Evolutionary conservation across 2,888 invertebrate genomes (phyloP), one percentile per base, ranked within the genome.

Genomic region (Parnassius apollo): DNA sequence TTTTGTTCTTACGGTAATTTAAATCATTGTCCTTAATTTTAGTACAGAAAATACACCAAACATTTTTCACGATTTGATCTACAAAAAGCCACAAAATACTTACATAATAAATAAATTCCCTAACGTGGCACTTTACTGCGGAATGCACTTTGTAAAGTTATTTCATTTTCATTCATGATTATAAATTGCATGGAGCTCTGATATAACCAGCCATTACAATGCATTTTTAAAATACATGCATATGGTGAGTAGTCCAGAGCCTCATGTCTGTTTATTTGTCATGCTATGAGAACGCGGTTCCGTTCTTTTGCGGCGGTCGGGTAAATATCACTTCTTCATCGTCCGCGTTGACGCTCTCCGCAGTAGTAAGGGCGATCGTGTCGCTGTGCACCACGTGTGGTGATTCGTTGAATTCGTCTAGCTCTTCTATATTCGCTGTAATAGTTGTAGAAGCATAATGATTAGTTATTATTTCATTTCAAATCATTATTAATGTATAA

Each of bases 331-430:
- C 80, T 0, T 92, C 92, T 64, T 92, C 92, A n/a, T 92, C 92
- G 61, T 92, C 92, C 0, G 82, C 87, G 71, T 88, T 87, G 61
- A 85, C 73, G 67, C 79, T 76, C 48, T 88, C 88, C 0, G 85
- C 84, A 0, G 85, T 70, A 1, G 90, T 86, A 3, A 91, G 80
- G 2, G 91, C 89, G 2, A 86, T 85, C 0, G 85, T 88, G 69
- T 91, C 91, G 72, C 91, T 85, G 77, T 93, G 92, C 0, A 97
- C 90, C n/a, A 97, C 96, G 81, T 97, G 97, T 0, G 97, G 97
- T 2, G 97, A 97, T 83, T 98, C 97, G 83, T 96, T 96, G 84
- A 97, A 97, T 83, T 97, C 97, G 75, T 97, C 97, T 62, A 98
- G 84, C 82, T 98, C 98, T 75, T 97, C 97, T 73, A 94, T 93